Conservation (phyloP, 1,140 invertebrate genomes). For the Hyphantria cunea region DNA sequence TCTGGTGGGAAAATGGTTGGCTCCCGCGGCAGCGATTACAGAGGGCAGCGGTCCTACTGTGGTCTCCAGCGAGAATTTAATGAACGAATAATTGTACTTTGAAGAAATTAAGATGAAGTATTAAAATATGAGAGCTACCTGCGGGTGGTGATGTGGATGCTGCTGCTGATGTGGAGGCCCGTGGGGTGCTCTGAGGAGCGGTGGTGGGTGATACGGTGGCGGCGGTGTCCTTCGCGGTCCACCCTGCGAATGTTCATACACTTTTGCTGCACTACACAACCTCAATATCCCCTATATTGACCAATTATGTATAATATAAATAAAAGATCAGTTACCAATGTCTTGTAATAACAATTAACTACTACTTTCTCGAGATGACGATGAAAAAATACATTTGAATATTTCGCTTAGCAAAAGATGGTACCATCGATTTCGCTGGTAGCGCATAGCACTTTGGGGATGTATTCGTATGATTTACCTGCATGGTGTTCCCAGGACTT, state of each 20-base stretch:
- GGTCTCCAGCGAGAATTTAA: too few relatives aligned
- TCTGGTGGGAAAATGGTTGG: too few relatives aligned
- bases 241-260: slow-evolving; percentile 53
- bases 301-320: background rate
- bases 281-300: slow-evolving; percentile 4
- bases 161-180: slow-evolving; percentile 68
- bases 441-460: slow-evolving; percentile 35
- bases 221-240: slow-evolving; percentile 68
- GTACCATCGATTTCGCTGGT: slow-evolving; percentile 82
- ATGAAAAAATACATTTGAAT: slow-evolving; percentile 33
- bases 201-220: slow-evolving; percentile 68
- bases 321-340: background rate
- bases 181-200: slow-evolving; percentile 66
- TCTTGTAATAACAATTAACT: background rate
- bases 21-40: too few relatives aligned
- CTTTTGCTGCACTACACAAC: slow-evolving; percentile 48
- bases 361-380: slow-evolving; percentile 23
- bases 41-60: too few relatives aligned
- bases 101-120: too few relatives aligned
- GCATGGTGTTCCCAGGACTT: slow-evolving; percentile 85
- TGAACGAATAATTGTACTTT: too few relatives aligned
- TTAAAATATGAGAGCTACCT: slow-evolving; percentile 37
- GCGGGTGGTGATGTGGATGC: slow-evolving; percentile 75
- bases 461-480: slow-evolving; percentile 53
- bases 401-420: slow-evolving; percentile 81